A percentile compares a stretch with the other conserved stretches of the same genome.
phyloP scores from a whole-genome alignment of 1,140 invertebrate genomes.

The Camponotus floridanus region DNA sequence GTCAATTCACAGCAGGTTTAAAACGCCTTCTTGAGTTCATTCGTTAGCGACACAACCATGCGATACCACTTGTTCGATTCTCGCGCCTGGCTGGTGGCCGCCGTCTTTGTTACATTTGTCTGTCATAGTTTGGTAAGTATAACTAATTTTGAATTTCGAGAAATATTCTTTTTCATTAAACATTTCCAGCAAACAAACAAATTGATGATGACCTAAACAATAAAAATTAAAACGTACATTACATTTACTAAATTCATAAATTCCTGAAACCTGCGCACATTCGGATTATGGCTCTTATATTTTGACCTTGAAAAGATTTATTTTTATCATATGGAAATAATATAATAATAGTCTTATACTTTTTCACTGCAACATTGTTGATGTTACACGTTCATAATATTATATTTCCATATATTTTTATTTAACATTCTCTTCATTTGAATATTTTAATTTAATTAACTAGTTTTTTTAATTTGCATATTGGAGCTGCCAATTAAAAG shows the following conservation, averaged over 20 bases:
- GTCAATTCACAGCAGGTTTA: slow-evolving; percentile 56
- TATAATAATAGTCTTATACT: background rate
- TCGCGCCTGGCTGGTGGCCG: slow-evolving; percentile 24
- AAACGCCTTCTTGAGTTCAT: slow-evolving; percentile 43
- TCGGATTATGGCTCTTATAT: background rate
- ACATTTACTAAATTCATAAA: background rate
- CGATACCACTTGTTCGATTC: slow-evolving; percentile 54
- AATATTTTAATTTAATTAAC: slow-evolving; percentile 23
- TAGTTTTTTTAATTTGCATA: background rate
- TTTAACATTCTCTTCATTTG: background rate
- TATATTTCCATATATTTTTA: background rate
- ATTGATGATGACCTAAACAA: background rate
- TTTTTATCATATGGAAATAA: background rate
- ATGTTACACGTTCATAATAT: background rate
- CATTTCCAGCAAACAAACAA: background rate
- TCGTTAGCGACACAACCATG: slow-evolving; percentile 66
- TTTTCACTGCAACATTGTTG: background rate
- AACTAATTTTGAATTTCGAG: background rate
- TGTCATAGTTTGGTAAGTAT: slow-evolving; percentile 54
- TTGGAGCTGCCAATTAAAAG: background rate
- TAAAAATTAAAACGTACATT: background rate
- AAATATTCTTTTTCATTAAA: slow-evolving; percentile 1
- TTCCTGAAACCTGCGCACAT: background rate
- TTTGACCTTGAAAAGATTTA: background rate
- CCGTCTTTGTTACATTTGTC: slow-evolving; percentile 41